Conservation (phyloP, 2,888 invertebrate species). For the Drosophila subsilvestris region DNA sequence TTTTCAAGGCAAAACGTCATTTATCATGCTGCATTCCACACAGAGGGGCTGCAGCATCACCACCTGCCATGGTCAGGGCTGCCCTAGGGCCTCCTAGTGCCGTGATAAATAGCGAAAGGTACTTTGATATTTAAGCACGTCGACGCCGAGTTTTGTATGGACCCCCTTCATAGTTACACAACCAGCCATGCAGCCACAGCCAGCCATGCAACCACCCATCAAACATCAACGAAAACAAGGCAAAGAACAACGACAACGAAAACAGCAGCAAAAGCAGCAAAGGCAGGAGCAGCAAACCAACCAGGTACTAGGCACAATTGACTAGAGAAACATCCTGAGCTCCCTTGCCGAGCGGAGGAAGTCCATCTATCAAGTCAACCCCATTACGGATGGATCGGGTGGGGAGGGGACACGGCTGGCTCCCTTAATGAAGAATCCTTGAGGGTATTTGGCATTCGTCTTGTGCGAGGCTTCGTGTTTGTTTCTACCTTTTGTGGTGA, state of each 20-base stretch:
- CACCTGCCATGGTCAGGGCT: slow-evolving; percentile 46
- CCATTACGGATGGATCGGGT: neutral
- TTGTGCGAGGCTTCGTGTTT: neutral
- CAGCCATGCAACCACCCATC: neutral
- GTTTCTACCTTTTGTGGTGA: slow-evolving; percentile 23
- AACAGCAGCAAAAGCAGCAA: slow-evolving; percentile 34
- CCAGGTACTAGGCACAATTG: too few species aligned
- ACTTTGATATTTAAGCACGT: slow-evolving; percentile 78
- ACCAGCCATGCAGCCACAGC: neutral
- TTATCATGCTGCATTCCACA: slow-evolving; percentile 45
- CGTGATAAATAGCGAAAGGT: slow-evolving; percentile 65
- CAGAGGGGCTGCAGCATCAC: slow-evolving; percentile 10
- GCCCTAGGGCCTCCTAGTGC: neutral
- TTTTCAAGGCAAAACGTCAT: slow-evolving; percentile 50
- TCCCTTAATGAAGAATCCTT: neutral
- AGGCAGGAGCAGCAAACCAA: slow-evolving; percentile 13
- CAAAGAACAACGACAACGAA: slow-evolving; percentile 43
- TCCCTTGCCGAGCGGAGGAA: too few species aligned
- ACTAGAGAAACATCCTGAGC: too few species aligned
- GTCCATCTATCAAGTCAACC: too few species aligned
- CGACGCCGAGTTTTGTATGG: slow-evolving; percentile 51
- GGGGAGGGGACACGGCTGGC: too few species aligned
- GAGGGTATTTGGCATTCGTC: neutral
- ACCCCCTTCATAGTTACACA: slow-evolving; percentile 7
- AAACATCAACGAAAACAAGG: slow-evolving; percentile 41